These are phyloP conservation scores for Tupaia tana DNA, from an alignment of 2,113 vertebrate genomes.

Conservation along the genomic window DNA sequence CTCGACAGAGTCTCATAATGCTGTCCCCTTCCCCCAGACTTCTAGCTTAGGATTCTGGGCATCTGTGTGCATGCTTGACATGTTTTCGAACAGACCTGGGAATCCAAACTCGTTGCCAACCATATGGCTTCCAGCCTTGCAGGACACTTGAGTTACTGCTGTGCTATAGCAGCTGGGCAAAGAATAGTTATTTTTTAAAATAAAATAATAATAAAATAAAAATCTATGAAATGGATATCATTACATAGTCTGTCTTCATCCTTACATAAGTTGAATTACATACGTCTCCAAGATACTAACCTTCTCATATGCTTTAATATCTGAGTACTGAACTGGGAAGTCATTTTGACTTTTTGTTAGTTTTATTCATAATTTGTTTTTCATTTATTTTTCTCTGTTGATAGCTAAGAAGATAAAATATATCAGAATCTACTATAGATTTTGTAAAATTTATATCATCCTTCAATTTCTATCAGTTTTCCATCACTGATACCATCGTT, in stretches of 20 bases:
- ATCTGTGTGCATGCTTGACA: no score
- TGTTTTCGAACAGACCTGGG: no score
- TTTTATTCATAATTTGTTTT: not conserved
- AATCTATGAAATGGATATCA: not conserved
- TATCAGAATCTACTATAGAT: not conserved
- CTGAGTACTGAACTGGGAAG: constrained; percentile 6
- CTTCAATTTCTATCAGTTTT: not conserved
- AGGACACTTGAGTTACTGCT: no score
- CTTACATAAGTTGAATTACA: not conserved
- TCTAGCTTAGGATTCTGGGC: no score
- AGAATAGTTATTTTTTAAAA: not conserved
- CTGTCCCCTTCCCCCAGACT: no score
- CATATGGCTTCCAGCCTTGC: no score
- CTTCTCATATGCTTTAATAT: not conserved
- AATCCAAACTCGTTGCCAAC: no score
- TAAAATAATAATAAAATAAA: not conserved
- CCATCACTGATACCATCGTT: not conserved
- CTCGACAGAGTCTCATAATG: no score
- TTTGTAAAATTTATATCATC: not conserved
- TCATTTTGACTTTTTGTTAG: constrained; percentile 5
- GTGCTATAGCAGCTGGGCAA: no score
- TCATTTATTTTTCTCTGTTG: not conserved
- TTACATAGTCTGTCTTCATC: not conserved
- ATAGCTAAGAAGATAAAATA: not conserved
- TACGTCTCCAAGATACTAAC: not conserved